Evolutionary conservation across 2,888 invertebrate species (phyloP), one percentile per base, ranked within the genome.

Genomic region (Schrankia costaestrigalis): DNA sequence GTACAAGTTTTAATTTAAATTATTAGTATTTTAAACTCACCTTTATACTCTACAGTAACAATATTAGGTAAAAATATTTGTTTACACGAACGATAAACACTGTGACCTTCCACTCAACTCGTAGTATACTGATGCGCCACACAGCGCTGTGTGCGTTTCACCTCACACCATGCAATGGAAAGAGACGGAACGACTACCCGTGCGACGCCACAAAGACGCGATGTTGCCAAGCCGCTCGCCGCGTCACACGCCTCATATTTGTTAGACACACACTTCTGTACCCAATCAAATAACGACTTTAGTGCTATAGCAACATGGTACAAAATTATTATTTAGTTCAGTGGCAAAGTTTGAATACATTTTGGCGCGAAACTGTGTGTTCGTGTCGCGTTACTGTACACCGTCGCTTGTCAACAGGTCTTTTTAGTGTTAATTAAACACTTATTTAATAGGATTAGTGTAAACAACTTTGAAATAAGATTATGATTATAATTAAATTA

Each of bases 391-490:
- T 55, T 48, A 49, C 46, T 37, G 26, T 48, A 48, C 55, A 54
- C 51, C 54, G 54, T 44, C 54, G 48, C 58, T 62, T 68, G 66
- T 66, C 64, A 67, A 68, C 71, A 64, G 59, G 52, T 55, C 58
- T 53, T 59, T 58, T 58, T 56, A 57, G 56, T 56, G 52, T 52
- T 65, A 65, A 67, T 71, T 63, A 60, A 51, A 62, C 51, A 59
- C 44, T 54, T 45, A 50, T 46, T 56, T 57, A 66, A 57, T 59
- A 51, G 44, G 43, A 56, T 65, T 48, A 57, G 49, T 61, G 55
- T 60, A 38, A 37, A 26, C n/a, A 26, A 14, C 7, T 24, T 24
- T 24, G 7, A 24, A n/a, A n/a, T n/a, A n/a, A n/a, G n/a, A n/a
- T n/a, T n/a, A n/a, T n/a, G n/a, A n/a, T n/a, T n/a, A n/a, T n/a